Conservation (phyloP, 2,888 invertebrate genomes). For the Drosophila peninsularis region DNA sequence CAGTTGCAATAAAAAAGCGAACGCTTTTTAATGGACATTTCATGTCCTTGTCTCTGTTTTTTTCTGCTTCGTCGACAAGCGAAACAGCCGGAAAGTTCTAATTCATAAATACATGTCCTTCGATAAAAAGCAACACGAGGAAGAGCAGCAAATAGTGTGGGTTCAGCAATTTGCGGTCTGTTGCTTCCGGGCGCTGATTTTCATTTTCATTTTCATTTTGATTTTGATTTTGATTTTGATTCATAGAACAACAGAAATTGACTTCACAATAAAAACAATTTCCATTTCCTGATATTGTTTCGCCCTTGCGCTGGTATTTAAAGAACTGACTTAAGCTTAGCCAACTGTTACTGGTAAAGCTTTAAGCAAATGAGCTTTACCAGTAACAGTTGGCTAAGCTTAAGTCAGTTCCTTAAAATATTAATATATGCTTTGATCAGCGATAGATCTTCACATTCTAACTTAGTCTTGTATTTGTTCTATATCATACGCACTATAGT, state of each 20-base stretch:
- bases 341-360: too few species aligned
- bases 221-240: conserved; percentile 1
- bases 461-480: too few species aligned
- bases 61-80: conserved; percentile 23
- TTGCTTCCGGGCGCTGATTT: conserved; percentile 17
- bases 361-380: too few species aligned
- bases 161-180: conserved; percentile 27
- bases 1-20: conserved; percentile 22
- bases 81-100: conserved; percentile 35
- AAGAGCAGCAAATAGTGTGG: conserved; percentile 20
- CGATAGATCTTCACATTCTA: too few species aligned
- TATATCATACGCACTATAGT: too few species aligned
- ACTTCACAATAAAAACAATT: conserved; percentile 2
- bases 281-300: neutral
- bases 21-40: conserved; percentile 42
- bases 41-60: conserved; percentile 46
- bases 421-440: too few species aligned
- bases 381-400: too few species aligned
- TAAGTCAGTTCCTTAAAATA: too few species aligned
- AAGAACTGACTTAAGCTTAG: neutral
- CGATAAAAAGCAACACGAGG: conserved; percentile 9
- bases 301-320: neutral
- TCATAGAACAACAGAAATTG: conserved; percentile 5
- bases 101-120: conserved; percentile 35
- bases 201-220: neutral